Evolutionary conservation across 1,140 invertebrate species (phyloP), one percentile per base, ranked within the genome.

Genomic region (Ruditapes philippinarum): DNA sequence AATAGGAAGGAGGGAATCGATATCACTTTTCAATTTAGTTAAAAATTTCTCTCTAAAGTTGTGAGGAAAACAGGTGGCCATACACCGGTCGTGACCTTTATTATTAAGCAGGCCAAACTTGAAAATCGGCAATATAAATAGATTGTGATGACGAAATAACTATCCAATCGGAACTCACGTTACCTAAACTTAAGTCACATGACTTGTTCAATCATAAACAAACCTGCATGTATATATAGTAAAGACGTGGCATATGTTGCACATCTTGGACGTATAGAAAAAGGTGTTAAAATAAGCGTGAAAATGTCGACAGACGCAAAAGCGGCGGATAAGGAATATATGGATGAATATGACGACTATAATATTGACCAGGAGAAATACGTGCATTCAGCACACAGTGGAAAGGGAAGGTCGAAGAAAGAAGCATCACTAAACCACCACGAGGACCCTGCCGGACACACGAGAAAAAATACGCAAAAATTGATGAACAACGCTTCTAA

Each of bases 331-430:
- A 94, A 92, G 57, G 83, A 92, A 36, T 93, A 94, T 57, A 88
- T 94, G 86, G 91, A 94, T 73, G 90, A 95, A 74, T 92, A 90
- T 65, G 95, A 95, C 19, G 92, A 94, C 70, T 94, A 93, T 73
- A 94, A 94, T 84, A 94, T 94, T 28, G 92, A 95, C 11, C 92
- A 92, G 65, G 94, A 95, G 42, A 95, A 94, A 70, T 93, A 93
- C 86, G 92, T 95, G 74, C 89, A 91, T 83, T 89, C 91, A 22
- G 91, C 92, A 7, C 93, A 95, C 49, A 95, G 95, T 81, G 95
- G 95, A 7, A 95, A 95, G 78, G 93, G 93, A 5, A 60, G 95
- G 22, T 78, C 91, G n/a, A 95, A 95, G 70, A 95, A 94, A 81
- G 95, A 95, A 76, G 94, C 91, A 0, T 88, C 87, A 36, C 90